phyloP scores from a whole-genome alignment of 2,797 vertebrate species.

The Myotis planiceps region DNA sequence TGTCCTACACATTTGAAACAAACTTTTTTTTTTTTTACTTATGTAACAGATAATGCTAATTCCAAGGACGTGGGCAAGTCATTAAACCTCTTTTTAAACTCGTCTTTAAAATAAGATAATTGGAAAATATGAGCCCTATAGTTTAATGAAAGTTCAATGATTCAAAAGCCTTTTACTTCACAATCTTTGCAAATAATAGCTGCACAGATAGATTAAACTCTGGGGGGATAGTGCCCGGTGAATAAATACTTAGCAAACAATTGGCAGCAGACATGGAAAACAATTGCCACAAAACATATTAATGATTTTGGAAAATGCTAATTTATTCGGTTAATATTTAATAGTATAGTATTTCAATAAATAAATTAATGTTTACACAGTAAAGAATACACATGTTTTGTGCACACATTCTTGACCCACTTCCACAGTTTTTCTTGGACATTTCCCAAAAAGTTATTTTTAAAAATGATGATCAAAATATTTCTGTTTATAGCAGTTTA shows the following conservation, averaged over 20 bases:
- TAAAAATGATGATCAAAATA: constrained; percentile 92
- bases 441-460: constrained; percentile 88
- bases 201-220: constrained; percentile 68
- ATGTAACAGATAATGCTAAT: constrained; percentile 4
- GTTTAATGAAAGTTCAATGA: not conserved
- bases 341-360: constrained; percentile 87
- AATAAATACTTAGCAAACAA: constrained; percentile 82
- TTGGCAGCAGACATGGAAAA: constrained; percentile 78
- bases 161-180: constrained; percentile 57
- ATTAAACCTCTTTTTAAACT: not conserved
- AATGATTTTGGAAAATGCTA: constrained; percentile 85
- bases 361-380: constrained; percentile 88
- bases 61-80: not conserved
- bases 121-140: not conserved
- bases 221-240: constrained; percentile 7
- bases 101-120: constrained; percentile 23
- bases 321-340: constrained; percentile 89
- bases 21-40: not conserved
- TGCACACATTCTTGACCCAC: constrained; percentile 85
- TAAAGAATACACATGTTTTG: constrained; percentile 88
- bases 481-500: constrained; percentile 94
- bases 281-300: constrained; percentile 73
- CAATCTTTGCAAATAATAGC: constrained; percentile 65
- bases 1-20: not conserved
- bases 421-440: constrained; percentile 85